These are phyloP conservation scores for Aplidium turbinatum DNA, from an alignment of 23 tunicate species.

Conservation along the genomic window DNA sequence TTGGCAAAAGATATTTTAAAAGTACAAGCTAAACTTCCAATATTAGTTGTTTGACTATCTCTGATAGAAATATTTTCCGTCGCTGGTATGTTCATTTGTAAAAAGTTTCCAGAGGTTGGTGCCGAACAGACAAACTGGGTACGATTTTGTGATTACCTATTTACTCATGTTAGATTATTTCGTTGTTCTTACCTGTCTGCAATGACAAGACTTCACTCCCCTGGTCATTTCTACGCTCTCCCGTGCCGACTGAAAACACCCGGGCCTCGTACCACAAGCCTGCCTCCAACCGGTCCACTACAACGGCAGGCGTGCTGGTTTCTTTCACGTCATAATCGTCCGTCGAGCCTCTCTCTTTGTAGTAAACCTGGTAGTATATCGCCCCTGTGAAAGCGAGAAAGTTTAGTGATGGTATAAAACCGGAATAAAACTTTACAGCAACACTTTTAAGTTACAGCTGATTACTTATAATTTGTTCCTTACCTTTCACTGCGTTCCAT, in stretches of 20 bases:
- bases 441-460: not conserved
- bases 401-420: not conserved
- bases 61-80: too few species aligned
- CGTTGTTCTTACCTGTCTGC: slow-evolving; percentile 55
- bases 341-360: slow-evolving; percentile 12
- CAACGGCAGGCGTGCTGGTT: too few species aligned
- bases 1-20: too few species aligned
- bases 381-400: slow-evolving; percentile 11
- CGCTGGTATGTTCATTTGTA: too few species aligned
- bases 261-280: slow-evolving; percentile 73
- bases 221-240: slow-evolving; percentile 40
- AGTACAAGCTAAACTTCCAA: too few species aligned
- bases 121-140: too few species aligned
- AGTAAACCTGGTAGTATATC: not conserved
- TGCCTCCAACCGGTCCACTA: too few species aligned
- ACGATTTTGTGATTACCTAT: too few species aligned
- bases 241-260: slow-evolving; percentile 58
- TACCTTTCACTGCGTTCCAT: slow-evolving; percentile 50
- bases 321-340: too few species aligned
- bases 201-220: slow-evolving; percentile 41
- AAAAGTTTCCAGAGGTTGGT: too few species aligned
- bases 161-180: too few species aligned
- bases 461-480: not conserved
- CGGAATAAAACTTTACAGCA: not conserved
- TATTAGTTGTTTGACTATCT: too few species aligned